A percentile compares a stretch with the other conserved stretches of the same genome.
phyloP scores from a whole-genome alignment of 2,797 vertebrate genomes.

The Serranus cabrilla region DNA sequence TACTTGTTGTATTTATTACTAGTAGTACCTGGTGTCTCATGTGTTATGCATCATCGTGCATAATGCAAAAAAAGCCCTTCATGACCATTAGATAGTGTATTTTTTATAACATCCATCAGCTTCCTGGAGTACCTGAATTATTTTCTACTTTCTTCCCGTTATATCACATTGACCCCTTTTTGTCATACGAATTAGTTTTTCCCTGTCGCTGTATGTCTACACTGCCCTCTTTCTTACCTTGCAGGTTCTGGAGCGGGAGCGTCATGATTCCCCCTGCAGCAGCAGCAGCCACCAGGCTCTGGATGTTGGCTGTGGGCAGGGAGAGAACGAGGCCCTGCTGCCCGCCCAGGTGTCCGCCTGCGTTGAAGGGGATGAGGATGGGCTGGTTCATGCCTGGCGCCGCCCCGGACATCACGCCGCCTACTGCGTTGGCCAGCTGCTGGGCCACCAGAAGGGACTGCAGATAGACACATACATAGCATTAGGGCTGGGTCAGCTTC shows the following conservation, averaged over 20 bases:
- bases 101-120: constrained; percentile 1
- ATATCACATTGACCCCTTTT: constrained; percentile 8
- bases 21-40: constrained; percentile 4
- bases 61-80: constrained; percentile 6
- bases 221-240: constrained; percentile 88
- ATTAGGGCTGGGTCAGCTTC: neutral
- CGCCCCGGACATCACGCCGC: constrained; percentile 95
- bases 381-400: constrained; percentile 95
- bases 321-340: constrained; percentile 99
- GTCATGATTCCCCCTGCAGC: constrained; percentile 99
- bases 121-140: neutral
- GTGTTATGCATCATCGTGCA: constrained; percentile 8
- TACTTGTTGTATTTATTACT: constrained; percentile 21
- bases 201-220: neutral
- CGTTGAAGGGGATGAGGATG: constrained; percentile 98
- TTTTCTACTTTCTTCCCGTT: constrained; percentile 7
- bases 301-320: constrained; percentile 96
- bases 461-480: constrained; percentile 10
- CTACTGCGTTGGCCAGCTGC: constrained; percentile 95
- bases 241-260: constrained; percentile 98
- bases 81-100: neutral
- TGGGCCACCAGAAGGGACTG: constrained; percentile 97
- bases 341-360: constrained; percentile 95
- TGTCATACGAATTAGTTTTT: neutral
- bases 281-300: constrained; percentile 98